These are phyloP conservation scores for Ascidia mentula DNA, from an alignment of 23 tunicate species.

Conservation along the genomic window DNA sequence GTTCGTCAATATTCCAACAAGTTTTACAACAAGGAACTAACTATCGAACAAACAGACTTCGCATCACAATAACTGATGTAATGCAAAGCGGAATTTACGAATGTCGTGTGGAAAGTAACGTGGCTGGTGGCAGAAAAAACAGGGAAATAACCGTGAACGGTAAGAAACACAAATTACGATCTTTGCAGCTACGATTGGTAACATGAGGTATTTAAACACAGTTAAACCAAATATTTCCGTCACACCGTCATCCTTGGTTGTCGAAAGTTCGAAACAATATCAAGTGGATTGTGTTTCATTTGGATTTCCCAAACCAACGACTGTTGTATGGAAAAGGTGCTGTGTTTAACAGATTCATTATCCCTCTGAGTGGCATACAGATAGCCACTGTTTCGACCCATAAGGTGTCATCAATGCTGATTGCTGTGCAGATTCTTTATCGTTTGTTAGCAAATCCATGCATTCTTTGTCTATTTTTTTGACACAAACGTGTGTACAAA, in stretches of 20 bases:
- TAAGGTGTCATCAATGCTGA: neutral
- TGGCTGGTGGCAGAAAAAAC: neutral
- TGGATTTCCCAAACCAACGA: neutral
- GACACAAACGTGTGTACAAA: too few relatives aligned
- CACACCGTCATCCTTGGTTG: neutral
- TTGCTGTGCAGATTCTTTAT: too few relatives aligned
- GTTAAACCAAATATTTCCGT: neutral
- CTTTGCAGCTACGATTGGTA: too few relatives aligned
- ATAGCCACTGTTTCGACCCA: neutral
- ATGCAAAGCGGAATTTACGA: neutral
- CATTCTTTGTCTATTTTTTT: too few relatives aligned
- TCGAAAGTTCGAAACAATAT: neutral
- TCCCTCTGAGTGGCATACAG: too few relatives aligned
- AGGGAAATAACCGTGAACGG: neutral
- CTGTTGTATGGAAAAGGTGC: neutral
- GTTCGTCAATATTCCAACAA: too few relatives aligned
- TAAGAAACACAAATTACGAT: too few relatives aligned
- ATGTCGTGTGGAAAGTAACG: neutral
- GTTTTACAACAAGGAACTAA: neutral
- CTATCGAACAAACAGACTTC: neutral
- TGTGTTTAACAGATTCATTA: too few relatives aligned
- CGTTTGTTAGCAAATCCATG: too few relatives aligned
- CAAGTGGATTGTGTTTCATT: slow-evolving; percentile 1
- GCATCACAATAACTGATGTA: neutral
- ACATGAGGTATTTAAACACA: neutral